Conservation (phyloP, 2,888 invertebrate genomes). For the Cephus pygmeus region DNA sequence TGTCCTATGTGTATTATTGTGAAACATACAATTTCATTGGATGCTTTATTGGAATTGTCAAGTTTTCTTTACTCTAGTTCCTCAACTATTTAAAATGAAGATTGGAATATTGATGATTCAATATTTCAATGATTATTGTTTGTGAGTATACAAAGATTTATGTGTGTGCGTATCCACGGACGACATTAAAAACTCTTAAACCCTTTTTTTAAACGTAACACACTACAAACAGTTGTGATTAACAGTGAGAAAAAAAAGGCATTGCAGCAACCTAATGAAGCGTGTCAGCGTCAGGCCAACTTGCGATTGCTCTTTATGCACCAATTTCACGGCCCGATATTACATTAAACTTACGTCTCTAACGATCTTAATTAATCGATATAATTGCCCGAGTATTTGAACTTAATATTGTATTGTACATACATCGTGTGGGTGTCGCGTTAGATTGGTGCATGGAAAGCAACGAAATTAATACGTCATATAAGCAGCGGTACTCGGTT, state of each 20-base stretch:
- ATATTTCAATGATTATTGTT: neutral
- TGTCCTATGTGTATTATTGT: slow-evolving; percentile 18
- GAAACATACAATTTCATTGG: slow-evolving; percentile 16
- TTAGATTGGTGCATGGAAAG: neutral
- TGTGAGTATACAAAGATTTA: neutral
- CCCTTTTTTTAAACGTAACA: slow-evolving; percentile 25
- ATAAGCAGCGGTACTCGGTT: slow-evolving; percentile 50
- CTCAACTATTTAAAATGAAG: no score
- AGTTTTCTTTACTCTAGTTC: neutral
- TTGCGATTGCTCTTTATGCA: neutral
- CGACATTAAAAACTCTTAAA: neutral
- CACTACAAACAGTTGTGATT: slow-evolving; percentile 35
- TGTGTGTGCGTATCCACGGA: slow-evolving; percentile 1
- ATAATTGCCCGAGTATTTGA: neutral
- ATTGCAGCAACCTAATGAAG: slow-evolving; percentile 57
- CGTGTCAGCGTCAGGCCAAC: slow-evolving; percentile 46
- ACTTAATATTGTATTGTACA: neutral
- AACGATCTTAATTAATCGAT: neutral
- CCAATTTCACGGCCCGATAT: neutral
- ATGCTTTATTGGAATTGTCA: slow-evolving; percentile 8
- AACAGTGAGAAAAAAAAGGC: slow-evolving; percentile 25
- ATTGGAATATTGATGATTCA: neutral
- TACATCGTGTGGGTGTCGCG: neutral
- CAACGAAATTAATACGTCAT: slow-evolving; percentile 40
- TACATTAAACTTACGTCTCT: neutral